Evolutionary conservation across 2,797 vertebrate species (phyloP), one percentile per base, ranked within the genome.

Genomic region (Clangula hyemalis): DNA sequence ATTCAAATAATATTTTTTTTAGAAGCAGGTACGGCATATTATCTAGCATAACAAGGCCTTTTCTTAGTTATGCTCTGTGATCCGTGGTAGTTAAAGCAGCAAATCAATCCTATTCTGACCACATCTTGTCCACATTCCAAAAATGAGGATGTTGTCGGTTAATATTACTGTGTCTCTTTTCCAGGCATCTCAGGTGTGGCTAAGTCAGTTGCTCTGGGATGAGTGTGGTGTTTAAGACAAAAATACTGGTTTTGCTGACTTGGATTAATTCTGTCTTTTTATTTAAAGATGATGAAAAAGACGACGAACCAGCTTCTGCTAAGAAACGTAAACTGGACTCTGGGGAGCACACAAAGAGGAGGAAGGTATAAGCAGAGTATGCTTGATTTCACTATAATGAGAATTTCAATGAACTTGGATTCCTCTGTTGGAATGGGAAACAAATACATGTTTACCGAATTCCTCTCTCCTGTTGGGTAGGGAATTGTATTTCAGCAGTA

Each of bases 251-350:
- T 74, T 90, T 70, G 41, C 73, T 91, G 88, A 75, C 38, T 75
- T 90, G 95, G 47, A 97, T 90, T 88, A 72, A 97, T 81, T 81
- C 45, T 97, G 73, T 94, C 54, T 97, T 97, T 97, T 97, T 95
- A 11, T 97, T 98, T 96, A 85, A 98, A 98, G 99, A 99, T 96
- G 98, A 98, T 54, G 99, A 99, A 28, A 96, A 98, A 49, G 98
- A 98, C 7, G 87, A 96, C 22, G 87, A 96, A 11, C 83, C 94
- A 30, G 58, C 95, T 74, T 98, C 98, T 2, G 68, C 96, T 47
- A 99, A 99, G 97, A 99, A 98, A 89, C 98, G 98, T 10, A 98
- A 98, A 81, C 97, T 98, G 65, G 99, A 99, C 94, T 98, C 98
- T 43, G 99, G 98, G 96, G 98, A 99, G 89, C 98, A 99, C 97